Evolutionary conservation across 2,113 vertebrate species (phyloP), one percentile per base, ranked within the genome.

Genomic region (Genyomyrus donnyi): DNA sequence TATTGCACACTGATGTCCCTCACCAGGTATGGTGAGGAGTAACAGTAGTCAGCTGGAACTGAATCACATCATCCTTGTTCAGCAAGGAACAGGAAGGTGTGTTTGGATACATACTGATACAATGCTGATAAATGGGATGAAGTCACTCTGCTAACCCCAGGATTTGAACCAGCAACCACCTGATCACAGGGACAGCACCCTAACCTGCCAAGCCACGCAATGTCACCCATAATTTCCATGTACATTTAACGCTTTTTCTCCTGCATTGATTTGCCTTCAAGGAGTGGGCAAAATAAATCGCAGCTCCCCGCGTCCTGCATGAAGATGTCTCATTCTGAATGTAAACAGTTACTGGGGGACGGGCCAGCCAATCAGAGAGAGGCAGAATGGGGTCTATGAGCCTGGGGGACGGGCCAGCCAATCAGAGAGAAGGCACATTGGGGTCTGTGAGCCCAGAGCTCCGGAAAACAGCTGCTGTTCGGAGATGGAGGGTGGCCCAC

Each of bases 321-420:
- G 48, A 48, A 86, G 85, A 15, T 27, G 24, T 86, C 46, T 46
- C 39, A 46, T 52, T 86, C 24, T 39, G 50, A 90, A 92, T 90
- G 80, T 13, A 8, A 89, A 88, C 13, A 17, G 49, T 56, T 31
- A 19, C n/a, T 5, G 50, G 50, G 24, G 85, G 50, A 53, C 6
- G 0, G 48, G 6, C n/a, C 5, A 31, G n/a, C 85, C 85, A 53
- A 53, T 53, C 85, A 87, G 85, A 35, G 27, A 53, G n/a, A n/a
- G 10, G 50, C 45, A 48, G 1, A 85, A 85, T 42, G 19, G 6
- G 49, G 13, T 27, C 13, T 48, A 8, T 87, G 19, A 35, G 27
- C 50, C 10, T 15, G 24, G 46, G 45, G 85, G 31, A 53, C 3
- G 5, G n/a, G 27, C 48, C n/a, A 31, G n/a, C 85, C 85, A 53